These are phyloP conservation scores for Papilio aristodemus DNA, from an alignment of 1,140 invertebrate genomes.

Conservation along the genomic window DNA sequence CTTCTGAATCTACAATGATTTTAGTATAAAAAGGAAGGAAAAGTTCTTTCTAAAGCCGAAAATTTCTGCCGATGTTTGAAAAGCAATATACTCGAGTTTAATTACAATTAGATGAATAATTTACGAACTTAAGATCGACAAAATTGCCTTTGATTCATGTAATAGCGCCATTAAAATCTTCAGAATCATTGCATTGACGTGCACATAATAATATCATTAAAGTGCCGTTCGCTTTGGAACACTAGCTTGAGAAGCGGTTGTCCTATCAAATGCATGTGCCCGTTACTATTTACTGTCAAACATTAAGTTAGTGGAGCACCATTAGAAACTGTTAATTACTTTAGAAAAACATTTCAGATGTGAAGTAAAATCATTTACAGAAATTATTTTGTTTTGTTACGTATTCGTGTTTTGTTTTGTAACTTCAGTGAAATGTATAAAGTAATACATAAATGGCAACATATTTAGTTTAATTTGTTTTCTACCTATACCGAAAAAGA, in stretches of 20 bases:
- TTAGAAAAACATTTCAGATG: background rate
- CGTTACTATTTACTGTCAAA: conserved; percentile 7
- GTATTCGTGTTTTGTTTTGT: background rate
- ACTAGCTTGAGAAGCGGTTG: conserved; percentile 15
- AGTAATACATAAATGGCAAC: background rate
- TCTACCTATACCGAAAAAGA: no score
- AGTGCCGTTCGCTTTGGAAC: conserved; percentile 11
- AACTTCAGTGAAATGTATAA: background rate
- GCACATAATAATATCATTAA: conserved; percentile 25
- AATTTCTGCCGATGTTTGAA: no score
- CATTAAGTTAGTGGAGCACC: background rate
- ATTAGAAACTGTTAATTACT: background rate
- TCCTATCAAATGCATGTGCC: conserved; percentile 6
- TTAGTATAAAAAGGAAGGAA: no score
- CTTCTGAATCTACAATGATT: no score
- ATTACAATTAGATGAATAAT: no score
- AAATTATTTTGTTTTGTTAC: background rate
- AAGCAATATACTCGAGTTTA: no score
- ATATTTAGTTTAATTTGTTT: background rate
- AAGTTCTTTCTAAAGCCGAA: no score
- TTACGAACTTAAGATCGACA: no score
- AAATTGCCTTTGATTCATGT: background rate
- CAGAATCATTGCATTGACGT: conserved; percentile 22
- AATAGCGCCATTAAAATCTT: background rate
- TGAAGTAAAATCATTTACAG: background rate